These are phyloP conservation scores for Probosciger aterrimus DNA, from an alignment of 2,113 vertebrate species.

Conservation along the genomic window DNA sequence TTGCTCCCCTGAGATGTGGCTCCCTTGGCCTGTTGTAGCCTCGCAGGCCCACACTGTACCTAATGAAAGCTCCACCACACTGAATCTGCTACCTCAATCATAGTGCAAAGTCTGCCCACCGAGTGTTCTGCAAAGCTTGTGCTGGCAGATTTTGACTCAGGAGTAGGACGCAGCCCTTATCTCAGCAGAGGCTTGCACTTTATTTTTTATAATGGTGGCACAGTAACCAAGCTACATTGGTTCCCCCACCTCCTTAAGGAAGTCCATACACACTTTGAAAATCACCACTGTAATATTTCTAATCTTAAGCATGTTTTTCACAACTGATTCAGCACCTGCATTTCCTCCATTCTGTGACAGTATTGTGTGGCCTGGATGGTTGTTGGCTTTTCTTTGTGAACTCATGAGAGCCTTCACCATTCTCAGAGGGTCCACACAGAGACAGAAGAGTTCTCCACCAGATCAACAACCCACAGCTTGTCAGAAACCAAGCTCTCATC, in stretches of 20 bases:
- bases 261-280: neutral
- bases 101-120: neutral
- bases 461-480: neutral
- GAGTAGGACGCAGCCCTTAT: neutral
- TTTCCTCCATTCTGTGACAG: neutral
- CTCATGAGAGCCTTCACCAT: neutral
- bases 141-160: neutral
- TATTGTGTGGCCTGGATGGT: neutral
- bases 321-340: neutral
- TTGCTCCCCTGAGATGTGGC: neutral
- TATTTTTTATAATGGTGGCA: rapidly evolving
- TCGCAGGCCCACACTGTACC: neutral
- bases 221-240: neutral
- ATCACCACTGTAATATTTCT: neutral
- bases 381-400: neutral
- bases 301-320: neutral
- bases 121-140: neutral
- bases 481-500: neutral
- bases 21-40: neutral
- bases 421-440: neutral
- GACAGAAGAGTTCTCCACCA: neutral
- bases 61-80: neutral
- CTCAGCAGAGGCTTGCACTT: neutral
- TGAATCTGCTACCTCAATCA: neutral
- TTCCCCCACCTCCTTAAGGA: neutral